phyloP scores from a whole-genome alignment of 2,797 vertebrate species.

The Labeo calbasu region DNA sequence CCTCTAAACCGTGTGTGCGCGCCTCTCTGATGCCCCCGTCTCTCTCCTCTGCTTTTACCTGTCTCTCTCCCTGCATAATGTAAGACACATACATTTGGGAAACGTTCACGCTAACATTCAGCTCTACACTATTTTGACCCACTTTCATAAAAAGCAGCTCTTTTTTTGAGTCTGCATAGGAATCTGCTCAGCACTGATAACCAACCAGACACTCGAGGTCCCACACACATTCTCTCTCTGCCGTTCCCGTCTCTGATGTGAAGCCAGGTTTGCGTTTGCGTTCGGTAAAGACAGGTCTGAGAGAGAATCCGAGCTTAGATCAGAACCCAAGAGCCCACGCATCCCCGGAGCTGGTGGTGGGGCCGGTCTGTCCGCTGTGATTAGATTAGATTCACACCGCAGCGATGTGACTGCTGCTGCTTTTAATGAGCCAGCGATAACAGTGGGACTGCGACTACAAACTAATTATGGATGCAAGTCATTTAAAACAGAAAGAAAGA shows the following conservation, averaged over 20 bases:
- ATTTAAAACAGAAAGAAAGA: conserved; percentile 47
- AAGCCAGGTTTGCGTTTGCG: background rate
- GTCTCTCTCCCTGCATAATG: background rate
- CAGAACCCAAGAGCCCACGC: conserved; percentile 14
- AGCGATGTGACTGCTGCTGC: conserved; percentile 65
- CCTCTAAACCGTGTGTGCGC: background rate
- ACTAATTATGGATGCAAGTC: conserved; percentile 65
- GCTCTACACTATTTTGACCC: conserved; percentile 70
- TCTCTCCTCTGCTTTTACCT: background rate
- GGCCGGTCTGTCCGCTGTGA: conserved; percentile 9
- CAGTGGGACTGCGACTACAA: conserved; percentile 64
- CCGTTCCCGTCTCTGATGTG: background rate
- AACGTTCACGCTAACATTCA: conserved; percentile 25
- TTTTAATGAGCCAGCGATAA: conserved; percentile 71
- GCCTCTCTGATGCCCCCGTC: background rate
- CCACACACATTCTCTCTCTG: conserved; percentile 63
- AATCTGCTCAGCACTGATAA: conserved; percentile 76
- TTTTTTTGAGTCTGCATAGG: conserved; percentile 68
- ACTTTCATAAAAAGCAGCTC: conserved; percentile 80
- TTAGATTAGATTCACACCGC: conserved; percentile 37
- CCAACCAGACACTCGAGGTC: conserved; percentile 40
- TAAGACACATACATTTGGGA: conserved; percentile 34
- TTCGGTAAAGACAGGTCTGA: conserved; percentile 11
- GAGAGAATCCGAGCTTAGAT: conserved; percentile 1
- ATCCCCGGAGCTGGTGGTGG: background rate